These are phyloP conservation scores for Parauchenoglanis ngamensis DNA, from an alignment of 2,797 vertebrate species.

Conservation along the genomic window DNA sequence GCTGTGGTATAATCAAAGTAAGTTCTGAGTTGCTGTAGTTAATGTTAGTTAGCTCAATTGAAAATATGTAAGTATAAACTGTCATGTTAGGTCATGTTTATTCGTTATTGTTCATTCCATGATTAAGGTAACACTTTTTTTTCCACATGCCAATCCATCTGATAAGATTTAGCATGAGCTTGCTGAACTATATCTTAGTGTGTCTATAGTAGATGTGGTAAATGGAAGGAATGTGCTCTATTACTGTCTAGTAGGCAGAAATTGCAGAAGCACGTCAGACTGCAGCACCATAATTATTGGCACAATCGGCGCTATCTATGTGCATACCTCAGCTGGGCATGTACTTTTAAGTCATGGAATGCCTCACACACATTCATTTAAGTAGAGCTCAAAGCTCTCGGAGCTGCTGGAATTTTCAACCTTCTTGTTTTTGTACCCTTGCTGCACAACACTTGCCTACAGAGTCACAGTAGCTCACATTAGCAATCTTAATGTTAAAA, in stretches of 20 bases:
- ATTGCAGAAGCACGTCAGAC: neutral
- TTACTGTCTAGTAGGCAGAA: neutral
- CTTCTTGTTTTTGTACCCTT: neutral
- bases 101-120: too few relatives aligned
- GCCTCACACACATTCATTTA: neutral
- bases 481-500: neutral
- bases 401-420: neutral
- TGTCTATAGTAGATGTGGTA: neutral
- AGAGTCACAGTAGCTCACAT: neutral
- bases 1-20: too few relatives aligned
- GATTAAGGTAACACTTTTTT: too few relatives aligned
- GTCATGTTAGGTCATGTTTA: too few relatives aligned
- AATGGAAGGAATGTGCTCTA: neutral
- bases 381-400: neutral
- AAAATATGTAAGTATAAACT: neutral
- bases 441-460: neutral
- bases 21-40: neutral
- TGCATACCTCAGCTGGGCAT: neutral
- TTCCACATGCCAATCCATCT: too few relatives aligned
- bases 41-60: neutral
- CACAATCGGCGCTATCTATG: neutral
- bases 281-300: neutral
- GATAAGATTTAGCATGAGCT: too few relatives aligned
- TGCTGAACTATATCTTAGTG: neutral
- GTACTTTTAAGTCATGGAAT: neutral